phyloP scores from a whole-genome alignment of 2,113 vertebrate genomes.

The Pteruthius melanotis region DNA sequence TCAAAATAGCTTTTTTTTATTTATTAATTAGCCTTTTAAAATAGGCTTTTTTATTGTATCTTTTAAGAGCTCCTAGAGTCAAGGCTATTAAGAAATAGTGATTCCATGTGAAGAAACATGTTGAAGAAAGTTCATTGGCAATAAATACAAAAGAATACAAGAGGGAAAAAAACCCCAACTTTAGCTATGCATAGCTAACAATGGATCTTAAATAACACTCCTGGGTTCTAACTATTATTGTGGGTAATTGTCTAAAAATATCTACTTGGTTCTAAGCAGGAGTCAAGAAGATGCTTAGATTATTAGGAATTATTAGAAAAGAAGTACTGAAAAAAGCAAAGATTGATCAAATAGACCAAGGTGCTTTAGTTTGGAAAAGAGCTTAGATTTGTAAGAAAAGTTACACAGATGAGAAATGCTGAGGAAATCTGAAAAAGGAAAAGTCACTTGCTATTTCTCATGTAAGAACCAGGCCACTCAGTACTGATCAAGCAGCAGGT shows the following conservation, averaged over 20 bases:
- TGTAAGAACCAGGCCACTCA: background rate
- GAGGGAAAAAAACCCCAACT: background rate
- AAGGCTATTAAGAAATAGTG: background rate
- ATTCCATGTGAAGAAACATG: background rate
- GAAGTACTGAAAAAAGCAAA: background rate
- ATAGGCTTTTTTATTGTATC: background rate
- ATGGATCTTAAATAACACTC: background rate
- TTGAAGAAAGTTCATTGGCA: background rate
- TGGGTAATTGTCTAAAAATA: background rate
- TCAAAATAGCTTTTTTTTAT: background rate
- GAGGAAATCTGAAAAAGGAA: background rate
- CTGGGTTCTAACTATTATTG: background rate
- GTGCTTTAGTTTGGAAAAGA: background rate
- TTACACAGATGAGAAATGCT: background rate
- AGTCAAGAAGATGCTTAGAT: background rate
- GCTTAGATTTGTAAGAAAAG: background rate
- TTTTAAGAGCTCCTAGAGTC: background rate
- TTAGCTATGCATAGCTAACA: background rate
- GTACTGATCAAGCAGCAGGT: background rate
- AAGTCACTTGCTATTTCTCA: background rate
- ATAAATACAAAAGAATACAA: background rate
- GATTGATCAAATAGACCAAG: background rate
- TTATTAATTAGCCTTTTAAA: too few relatives aligned
- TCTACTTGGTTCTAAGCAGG: background rate
- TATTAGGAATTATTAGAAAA: background rate